A percentile compares a stretch with the other conserved stretches of the same genome.
phyloP scores from a whole-genome alignment of 2,113 vertebrate species.

The Myotis brandtii region DNA sequence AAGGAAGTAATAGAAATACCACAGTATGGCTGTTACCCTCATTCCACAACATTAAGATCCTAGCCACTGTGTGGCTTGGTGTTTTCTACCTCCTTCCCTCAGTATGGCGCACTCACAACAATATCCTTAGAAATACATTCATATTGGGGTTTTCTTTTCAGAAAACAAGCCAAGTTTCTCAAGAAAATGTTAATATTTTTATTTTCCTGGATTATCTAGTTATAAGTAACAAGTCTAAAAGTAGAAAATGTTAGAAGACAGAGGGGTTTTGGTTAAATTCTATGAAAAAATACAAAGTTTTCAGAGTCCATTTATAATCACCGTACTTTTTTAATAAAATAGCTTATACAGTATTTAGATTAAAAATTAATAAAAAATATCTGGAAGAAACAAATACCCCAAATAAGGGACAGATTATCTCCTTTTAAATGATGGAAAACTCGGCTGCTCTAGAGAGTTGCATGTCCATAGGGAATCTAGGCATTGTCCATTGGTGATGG shows the following conservation, averaged over 20 bases:
- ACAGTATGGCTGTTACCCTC: rapidly evolving
- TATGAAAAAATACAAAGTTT: not conserved
- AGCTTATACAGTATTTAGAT: not conserved
- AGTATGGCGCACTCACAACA: not conserved
- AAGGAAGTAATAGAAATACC: not conserved
- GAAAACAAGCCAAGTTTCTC: not conserved
- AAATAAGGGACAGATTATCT: not conserved
- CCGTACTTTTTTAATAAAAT: not conserved
- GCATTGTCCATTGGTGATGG: not conserved
- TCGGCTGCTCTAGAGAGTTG: not conserved
- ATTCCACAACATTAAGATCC: not conserved
- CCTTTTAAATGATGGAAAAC: not conserved
- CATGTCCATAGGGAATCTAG: not conserved
- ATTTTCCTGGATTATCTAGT: not conserved
- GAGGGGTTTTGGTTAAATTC: not conserved
- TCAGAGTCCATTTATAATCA: not conserved
- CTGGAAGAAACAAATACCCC: not conserved
- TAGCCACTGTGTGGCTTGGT: not conserved
- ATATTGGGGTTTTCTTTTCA: not conserved
- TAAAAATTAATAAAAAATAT: not conserved
- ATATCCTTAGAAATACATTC: not conserved
- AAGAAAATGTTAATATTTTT: not conserved
- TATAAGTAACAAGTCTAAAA: not conserved
- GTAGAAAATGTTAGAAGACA: not conserved
- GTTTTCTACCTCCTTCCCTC: not conserved